Evolutionary conservation across 2,113 vertebrate species (phyloP).

Genomic region (Accipiter cooperii): DNA sequence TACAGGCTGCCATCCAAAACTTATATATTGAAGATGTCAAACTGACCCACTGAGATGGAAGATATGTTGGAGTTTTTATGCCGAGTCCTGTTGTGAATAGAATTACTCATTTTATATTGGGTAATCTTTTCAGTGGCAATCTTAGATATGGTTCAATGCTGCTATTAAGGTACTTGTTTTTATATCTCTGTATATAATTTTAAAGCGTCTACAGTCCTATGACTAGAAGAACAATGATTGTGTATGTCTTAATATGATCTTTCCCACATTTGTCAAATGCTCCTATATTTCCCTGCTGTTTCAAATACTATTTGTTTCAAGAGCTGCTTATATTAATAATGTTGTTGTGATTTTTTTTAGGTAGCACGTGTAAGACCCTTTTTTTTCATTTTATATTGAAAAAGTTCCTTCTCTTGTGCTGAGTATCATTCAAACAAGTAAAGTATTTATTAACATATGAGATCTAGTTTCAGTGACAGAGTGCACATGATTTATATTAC

Average conservation of each 20-base stretch:
- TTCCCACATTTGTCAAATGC: background rate
- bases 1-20: constrained; percentile 68
- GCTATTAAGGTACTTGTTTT: background rate
- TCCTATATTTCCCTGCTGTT: background rate
- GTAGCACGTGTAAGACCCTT: background rate
- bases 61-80: constrained; percentile 78
- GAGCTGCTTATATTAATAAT: background rate
- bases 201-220: background rate
- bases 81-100: constrained; percentile 72
- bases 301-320: background rate
- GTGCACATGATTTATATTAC: background rate
- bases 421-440: background rate
- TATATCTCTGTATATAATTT: background rate
- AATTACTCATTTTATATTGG: constrained; percentile 73
- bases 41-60: constrained; percentile 72
- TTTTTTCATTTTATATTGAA: background rate
- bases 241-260: background rate
- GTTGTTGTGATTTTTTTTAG: background rate
- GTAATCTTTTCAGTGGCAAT: constrained; percentile 56
- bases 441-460: background rate
- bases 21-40: constrained; percentile 78
- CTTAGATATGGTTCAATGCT: background rate
- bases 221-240: background rate
- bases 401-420: background rate
- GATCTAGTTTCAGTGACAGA: background rate